Evolutionary conservation across 2,797 vertebrate species (phyloP).

Genomic region (Pelobates cultripes): DNA sequence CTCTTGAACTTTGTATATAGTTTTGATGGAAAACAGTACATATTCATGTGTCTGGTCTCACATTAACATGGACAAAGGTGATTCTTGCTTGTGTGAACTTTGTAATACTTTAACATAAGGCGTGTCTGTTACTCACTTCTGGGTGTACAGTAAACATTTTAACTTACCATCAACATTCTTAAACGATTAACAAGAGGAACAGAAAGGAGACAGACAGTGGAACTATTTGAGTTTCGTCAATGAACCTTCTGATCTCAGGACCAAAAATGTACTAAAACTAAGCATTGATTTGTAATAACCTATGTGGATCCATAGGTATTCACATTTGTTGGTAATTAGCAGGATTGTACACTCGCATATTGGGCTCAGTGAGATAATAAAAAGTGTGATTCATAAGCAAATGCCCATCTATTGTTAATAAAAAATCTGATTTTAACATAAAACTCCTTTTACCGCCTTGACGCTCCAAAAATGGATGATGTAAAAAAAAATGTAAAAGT

Average conservation of each 20-base stretch:
- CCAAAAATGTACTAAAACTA: not conserved
- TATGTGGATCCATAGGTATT: no score
- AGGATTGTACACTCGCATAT: no score
- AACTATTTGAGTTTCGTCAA: slow-evolving; percentile 10
- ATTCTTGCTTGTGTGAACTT: not conserved
- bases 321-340: no score
- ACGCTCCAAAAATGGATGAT: no score
- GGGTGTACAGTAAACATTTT: not conserved
- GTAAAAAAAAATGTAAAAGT: no score
- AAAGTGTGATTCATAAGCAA: no score
- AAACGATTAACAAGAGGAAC: slow-evolving; percentile 4
- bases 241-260: not conserved
- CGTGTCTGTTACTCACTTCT: slow-evolving; percentile 18
- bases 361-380: no score
- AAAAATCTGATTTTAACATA: no score
- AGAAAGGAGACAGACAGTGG: not conserved
- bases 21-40: slow-evolving; percentile 13
- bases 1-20: not conserved
- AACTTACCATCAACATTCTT: slow-evolving; percentile 23
- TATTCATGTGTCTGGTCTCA: not conserved
- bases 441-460: no score
- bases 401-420: no score
- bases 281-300: no score
- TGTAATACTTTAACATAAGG: slow-evolving; percentile 23
- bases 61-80: not conserved